These are phyloP conservation scores for Villa cingulata DNA, from an alignment of 2,888 invertebrate species.

Conservation along the genomic window DNA sequence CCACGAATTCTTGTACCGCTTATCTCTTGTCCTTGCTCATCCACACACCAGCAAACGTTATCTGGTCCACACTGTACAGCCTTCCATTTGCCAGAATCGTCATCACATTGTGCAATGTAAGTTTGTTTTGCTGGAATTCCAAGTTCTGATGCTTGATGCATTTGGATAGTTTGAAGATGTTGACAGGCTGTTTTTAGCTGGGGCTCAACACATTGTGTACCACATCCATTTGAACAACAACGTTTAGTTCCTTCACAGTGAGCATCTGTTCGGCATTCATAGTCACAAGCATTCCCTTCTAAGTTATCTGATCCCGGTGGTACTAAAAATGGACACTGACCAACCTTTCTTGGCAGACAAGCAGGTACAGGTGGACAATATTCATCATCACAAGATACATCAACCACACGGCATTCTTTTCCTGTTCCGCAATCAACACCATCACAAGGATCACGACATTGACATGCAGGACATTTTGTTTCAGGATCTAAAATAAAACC, in stretches of 20 bases:
- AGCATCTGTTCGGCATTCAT: constrained; percentile 62
- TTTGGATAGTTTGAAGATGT: constrained; percentile 41
- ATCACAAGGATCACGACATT: constrained; percentile 68
- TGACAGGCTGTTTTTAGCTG: constrained; percentile 63
- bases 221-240: constrained; percentile 79
- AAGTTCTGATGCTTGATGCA: constrained; percentile 52
- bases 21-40: constrained; percentile 56
- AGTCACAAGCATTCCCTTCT: constrained; percentile 50
- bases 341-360: constrained; percentile 57
- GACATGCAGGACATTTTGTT: constrained; percentile 63
- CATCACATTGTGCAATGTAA: constrained; percentile 60
- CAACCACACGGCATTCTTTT: constrained; percentile 65
- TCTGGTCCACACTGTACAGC: constrained; percentile 58
- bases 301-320: constrained; percentile 47
- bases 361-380: constrained; percentile 78
- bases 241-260: constrained; percentile 57
- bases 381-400: constrained; percentile 71
- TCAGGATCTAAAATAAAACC: constrained; percentile 58
- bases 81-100: constrained; percentile 51
- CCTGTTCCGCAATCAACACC: constrained; percentile 50
- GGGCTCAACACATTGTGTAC: constrained; percentile 64
- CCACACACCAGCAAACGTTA: constrained; percentile 72
- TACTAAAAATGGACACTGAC: constrained; percentile 73
- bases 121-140: constrained; percentile 62
- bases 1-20: constrained; percentile 47